Evolutionary conservation across 2,113 vertebrate genomes (phyloP).

Genomic region (Athene cunicularia): DNA sequence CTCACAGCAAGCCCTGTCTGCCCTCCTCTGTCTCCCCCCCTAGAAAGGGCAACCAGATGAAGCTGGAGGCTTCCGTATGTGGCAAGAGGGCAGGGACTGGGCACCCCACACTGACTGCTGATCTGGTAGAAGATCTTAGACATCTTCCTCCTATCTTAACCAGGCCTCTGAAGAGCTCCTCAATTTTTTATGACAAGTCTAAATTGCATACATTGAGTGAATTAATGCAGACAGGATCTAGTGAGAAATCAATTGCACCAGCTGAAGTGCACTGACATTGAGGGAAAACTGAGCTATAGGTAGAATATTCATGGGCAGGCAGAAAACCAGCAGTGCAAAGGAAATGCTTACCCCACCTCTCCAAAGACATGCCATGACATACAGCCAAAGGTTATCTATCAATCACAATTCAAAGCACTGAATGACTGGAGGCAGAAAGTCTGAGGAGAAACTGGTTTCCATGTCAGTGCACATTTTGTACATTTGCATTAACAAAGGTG

Average conservation of each 20-base stretch:
- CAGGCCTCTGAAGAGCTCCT: neutral
- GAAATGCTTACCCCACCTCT: neutral
- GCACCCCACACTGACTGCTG: neutral
- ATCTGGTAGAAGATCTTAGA: neutral
- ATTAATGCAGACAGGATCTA: neutral
- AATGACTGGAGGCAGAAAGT: neutral
- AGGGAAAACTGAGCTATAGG: neutral
- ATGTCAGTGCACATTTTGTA: neutral
- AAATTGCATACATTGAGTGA: neutral
- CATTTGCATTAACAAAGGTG: neutral
- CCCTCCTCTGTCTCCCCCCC: neutral
- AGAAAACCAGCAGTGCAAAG: neutral
- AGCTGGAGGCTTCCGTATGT: neutral
- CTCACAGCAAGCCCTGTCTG: neutral
- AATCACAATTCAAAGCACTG: neutral
- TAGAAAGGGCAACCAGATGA: neutral
- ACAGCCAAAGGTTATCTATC: neutral
- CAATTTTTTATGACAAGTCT: neutral
- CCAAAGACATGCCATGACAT: accelerated
- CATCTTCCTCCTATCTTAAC: neutral
- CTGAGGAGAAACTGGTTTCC: neutral
- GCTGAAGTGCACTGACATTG: neutral
- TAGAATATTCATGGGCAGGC: neutral
- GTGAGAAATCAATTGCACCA: neutral
- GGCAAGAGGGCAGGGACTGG: neutral